Evolutionary conservation across 2,113 vertebrate genomes (phyloP).

Genomic region (Petrocephalus microphthalmus): DNA sequence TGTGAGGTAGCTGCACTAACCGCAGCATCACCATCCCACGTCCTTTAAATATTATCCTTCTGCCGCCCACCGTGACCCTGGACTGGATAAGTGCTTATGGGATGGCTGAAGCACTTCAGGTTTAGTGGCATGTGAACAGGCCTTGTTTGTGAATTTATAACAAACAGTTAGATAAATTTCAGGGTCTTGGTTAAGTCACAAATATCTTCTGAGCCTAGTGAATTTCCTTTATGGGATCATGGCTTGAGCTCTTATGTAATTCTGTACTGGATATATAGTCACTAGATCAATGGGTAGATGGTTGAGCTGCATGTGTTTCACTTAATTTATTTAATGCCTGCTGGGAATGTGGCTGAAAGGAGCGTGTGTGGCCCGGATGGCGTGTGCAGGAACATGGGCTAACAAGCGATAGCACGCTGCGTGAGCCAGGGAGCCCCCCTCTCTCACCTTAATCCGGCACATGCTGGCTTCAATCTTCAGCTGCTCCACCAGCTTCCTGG

Average conservation of each 20-base stretch:
- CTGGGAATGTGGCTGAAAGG: background rate
- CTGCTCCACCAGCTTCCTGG: constrained; percentile 88
- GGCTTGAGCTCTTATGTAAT: background rate
- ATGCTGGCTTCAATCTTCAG: constrained; percentile 89
- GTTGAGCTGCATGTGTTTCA: background rate
- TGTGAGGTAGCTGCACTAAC: background rate
- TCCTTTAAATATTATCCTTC: background rate
- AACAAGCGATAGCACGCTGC: background rate
- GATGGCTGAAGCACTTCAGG: background rate
- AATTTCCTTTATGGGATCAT: background rate
- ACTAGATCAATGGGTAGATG: background rate
- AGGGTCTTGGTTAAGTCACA: background rate
- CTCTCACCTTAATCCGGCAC: constrained; percentile 82
- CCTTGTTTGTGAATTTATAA: background rate
- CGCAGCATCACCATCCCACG: background rate
- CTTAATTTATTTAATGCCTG: background rate
- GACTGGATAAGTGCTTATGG: background rate
- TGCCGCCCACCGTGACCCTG: background rate
- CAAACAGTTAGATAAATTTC: background rate
- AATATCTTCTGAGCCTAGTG: background rate
- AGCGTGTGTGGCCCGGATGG: background rate
- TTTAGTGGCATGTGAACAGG: background rate
- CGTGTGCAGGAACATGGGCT: background rate
- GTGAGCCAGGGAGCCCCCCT: background rate
- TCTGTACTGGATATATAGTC: background rate